Evolutionary conservation across 1,140 invertebrate genomes (phyloP).

Genomic region (Aphaenogaster rudis): DNA sequence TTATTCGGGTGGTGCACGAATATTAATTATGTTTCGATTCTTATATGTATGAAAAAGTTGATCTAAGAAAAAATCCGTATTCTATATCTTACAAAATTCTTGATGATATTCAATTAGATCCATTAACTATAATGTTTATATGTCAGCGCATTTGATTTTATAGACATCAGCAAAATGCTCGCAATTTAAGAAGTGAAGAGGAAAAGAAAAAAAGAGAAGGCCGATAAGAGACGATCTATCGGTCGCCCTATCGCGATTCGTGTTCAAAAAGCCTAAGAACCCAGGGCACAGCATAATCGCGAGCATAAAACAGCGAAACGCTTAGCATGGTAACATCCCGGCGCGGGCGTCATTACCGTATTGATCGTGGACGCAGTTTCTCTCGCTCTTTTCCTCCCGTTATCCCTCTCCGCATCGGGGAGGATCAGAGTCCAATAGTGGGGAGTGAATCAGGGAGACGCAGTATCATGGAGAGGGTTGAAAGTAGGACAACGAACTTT

Average conservation of each 20-base stretch:
- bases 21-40: neutral
- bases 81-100: neutral
- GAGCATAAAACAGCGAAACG: slow-evolving; percentile 79
- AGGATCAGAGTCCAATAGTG: slow-evolving; percentile 38
- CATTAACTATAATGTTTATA: neutral
- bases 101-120: neutral
- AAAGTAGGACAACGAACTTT: slow-evolving; percentile 79
- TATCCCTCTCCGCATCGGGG: slow-evolving; percentile 58
- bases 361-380: slow-evolving; percentile 75
- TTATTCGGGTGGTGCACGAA: neutral
- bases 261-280: slow-evolving; percentile 62
- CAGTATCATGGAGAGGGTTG: slow-evolving; percentile 70
- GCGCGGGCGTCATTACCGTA: slow-evolving; percentile 75
- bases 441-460: slow-evolving; percentile 44
- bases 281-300: slow-evolving; percentile 65
- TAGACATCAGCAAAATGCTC: slow-evolving; percentile 4
- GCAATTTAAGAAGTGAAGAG: neutral
- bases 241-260: slow-evolving; percentile 36
- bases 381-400: slow-evolving; percentile 63
- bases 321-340: slow-evolving; percentile 77
- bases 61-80: neutral
- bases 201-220: slow-evolving; percentile 12
- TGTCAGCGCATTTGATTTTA: neutral
- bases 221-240: slow-evolving; percentile 41
- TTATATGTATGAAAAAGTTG: neutral